phyloP scores from a whole-genome alignment of 2,797 vertebrate genomes.

The Danio kyathit region DNA sequence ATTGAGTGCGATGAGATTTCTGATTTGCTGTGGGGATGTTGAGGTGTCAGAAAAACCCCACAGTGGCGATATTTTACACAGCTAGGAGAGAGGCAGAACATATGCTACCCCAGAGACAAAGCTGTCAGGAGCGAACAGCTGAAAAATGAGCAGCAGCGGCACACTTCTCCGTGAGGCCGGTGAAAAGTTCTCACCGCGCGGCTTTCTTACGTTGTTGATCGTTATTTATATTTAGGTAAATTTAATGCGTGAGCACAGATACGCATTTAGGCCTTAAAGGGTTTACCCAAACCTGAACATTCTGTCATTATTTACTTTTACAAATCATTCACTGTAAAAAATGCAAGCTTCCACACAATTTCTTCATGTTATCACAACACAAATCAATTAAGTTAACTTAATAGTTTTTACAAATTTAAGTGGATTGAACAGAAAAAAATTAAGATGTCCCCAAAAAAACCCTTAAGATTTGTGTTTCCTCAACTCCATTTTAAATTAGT shows the following conservation, averaged over 20 bases:
- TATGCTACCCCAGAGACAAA: slow-evolving; percentile 44
- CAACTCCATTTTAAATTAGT: too few relatives aligned
- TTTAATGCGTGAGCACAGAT: not conserved
- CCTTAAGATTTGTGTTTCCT: too few relatives aligned
- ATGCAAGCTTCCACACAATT: too few relatives aligned
- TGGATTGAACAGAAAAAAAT: too few relatives aligned
- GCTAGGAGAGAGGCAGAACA: slow-evolving; percentile 28
- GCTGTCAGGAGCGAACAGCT: slow-evolving; percentile 10
- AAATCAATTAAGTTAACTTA: too few relatives aligned
- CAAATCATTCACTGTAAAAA: too few relatives aligned
- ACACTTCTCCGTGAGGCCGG: not conserved
- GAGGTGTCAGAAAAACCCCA: slow-evolving; percentile 39
- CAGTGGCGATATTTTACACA: slow-evolving; percentile 42
- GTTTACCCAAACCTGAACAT: too few relatives aligned
- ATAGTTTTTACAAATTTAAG: too few relatives aligned
- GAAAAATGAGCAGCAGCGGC: slow-evolving; percentile 26
- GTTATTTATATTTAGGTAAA: slow-evolving; percentile 5
- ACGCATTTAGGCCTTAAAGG: not conserved
- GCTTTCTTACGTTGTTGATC: not conserved
- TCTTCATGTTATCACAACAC: too few relatives aligned
- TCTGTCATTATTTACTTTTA: too few relatives aligned
- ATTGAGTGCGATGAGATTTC: not conserved
- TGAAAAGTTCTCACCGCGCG: not conserved
- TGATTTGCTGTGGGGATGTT: slow-evolving; percentile 30
- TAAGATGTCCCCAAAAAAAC: too few relatives aligned